phyloP scores from a whole-genome alignment of 1,140 invertebrate genomes.

The Solenopsis fugax region DNA sequence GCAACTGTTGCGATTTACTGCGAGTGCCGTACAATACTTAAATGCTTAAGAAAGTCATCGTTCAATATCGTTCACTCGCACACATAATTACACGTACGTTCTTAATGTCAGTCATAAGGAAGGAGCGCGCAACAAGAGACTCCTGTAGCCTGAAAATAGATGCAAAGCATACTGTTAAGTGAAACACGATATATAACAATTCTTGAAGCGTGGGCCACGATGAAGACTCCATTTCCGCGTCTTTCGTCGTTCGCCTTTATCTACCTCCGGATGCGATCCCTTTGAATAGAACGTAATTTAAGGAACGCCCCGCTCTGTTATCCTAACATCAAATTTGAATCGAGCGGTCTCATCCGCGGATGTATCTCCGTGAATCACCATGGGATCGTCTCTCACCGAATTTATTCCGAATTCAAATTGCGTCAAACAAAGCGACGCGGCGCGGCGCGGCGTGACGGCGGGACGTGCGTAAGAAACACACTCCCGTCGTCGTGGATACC shows the following conservation, averaged over 20 bases:
- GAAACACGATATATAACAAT: slow-evolving; percentile 61
- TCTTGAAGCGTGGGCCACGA: slow-evolving; percentile 48
- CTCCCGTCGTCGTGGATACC: slow-evolving; percentile 29
- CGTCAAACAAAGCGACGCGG: slow-evolving; percentile 24
- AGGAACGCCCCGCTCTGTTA: slow-evolving; percentile 45
- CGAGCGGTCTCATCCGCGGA: slow-evolving; percentile 55
- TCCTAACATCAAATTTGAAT: slow-evolving; percentile 64
- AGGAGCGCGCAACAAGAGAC: slow-evolving; percentile 33
- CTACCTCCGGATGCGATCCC: slow-evolving; percentile 47
- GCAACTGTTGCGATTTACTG: slow-evolving; percentile 23
- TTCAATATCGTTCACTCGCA: slow-evolving; percentile 30
- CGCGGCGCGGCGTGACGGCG: not conserved
- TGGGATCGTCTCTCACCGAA: slow-evolving; percentile 44
- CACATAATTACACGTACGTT: not conserved
- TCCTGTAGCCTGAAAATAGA: slow-evolving; percentile 22
- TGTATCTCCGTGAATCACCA: not conserved
- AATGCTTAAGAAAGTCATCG: slow-evolving; percentile 17
- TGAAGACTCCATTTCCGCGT: slow-evolving; percentile 60
- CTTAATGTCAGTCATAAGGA: slow-evolving; percentile 27
- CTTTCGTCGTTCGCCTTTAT: slow-evolving; percentile 53
- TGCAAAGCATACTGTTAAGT: slow-evolving; percentile 51
- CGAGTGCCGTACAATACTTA: not conserved
- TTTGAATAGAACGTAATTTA: slow-evolving; percentile 64
- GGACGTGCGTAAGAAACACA: slow-evolving; percentile 36
- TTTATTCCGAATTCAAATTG: slow-evolving; percentile 60